phyloP scores from a whole-genome alignment of 2,888 invertebrate species.

The Cabera pusaria region DNA sequence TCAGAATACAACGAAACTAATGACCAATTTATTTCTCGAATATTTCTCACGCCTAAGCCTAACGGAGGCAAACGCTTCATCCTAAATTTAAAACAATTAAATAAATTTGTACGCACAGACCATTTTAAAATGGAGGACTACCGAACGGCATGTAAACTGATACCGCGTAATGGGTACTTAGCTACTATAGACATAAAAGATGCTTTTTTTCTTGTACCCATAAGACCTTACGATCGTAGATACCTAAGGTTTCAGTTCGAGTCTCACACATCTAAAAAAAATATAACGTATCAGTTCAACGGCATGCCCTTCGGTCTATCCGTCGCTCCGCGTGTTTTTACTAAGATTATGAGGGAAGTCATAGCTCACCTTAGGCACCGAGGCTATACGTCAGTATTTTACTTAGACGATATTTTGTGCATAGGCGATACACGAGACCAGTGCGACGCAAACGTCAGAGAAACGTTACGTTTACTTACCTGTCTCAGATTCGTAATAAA shows the following conservation, averaged over 20 bases:
- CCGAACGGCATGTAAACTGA: constrained; percentile 2
- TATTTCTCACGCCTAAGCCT: not conserved
- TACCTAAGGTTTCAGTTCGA: constrained; percentile 4
- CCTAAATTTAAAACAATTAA: constrained; percentile 1
- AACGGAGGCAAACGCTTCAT: constrained; percentile 1
- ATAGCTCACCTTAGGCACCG: not conserved
- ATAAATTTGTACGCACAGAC: not conserved
- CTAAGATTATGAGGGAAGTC: constrained; percentile 3
- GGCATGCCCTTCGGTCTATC: constrained; percentile 2
- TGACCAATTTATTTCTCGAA: no score
- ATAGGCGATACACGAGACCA: no score
- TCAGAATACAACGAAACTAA: no score
- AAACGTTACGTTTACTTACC: not conserved
- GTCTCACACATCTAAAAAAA: not conserved
- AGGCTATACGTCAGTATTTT: no score
- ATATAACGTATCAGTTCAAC: not conserved
- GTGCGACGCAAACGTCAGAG: no score
- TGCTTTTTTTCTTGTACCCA: constrained; percentile 1
- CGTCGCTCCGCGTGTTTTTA: constrained; percentile 2
- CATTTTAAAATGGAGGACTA: constrained; percentile 3
- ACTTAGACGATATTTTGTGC: no score
- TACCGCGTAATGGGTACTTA: not conserved
- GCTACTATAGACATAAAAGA: constrained; percentile 4
- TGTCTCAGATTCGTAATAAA: constrained; percentile 11
- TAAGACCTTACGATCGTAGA: not conserved